Evolutionary conservation across 2,888 invertebrate species (phyloP), one percentile per base, ranked within the genome.

Genomic region (Liodrosophila aerea): DNA sequence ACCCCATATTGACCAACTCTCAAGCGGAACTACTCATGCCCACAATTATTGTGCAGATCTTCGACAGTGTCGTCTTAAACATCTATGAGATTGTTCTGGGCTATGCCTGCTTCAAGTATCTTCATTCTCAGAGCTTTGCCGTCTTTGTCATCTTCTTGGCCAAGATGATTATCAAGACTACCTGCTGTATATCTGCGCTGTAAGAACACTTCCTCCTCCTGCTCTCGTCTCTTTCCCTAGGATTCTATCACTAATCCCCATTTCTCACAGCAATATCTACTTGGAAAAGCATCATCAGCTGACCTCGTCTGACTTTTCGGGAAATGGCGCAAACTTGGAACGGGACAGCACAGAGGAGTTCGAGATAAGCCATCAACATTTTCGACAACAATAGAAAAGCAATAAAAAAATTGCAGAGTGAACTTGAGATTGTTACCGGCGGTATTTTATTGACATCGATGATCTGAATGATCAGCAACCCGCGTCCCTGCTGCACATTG

Each of bases 401-500:
- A 44, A 37, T 22, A 31, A 12, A n/a, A n/a, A n/a, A 7, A n/a
- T 27, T 29, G 13, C 3, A 11, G 7, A n/a, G n/a, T 29, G 36
- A 37, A 52, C 15, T 29, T 9, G 33, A 62, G 46, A 41, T 18
- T 46, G 5, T 87, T 72, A 90, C 90, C 2, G 94, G 94, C 0
- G 94, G 93, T 65, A 92, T 91, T 43, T 93, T 93, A 87, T 94
- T 94, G 0, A 94, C 93, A 80, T 94, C 94, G 27, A 93, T 93
- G 61, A 94, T 93, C 12, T 93, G 93, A 68, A 94, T 93, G 62
- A 93, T 93, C 15, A 93, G 87, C 65, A 92, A 90, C 4, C 93
- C 93, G 56, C 88, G 91, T 92, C 96, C 97, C 89, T 94, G 93
- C 82, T 97, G 97, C 0, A 94, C 90, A 0, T 93, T 93, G 0